Base-by-base conservation (phyloP, 2,113 vertebrate species). In the Anoplopoma fimbria region DNA sequence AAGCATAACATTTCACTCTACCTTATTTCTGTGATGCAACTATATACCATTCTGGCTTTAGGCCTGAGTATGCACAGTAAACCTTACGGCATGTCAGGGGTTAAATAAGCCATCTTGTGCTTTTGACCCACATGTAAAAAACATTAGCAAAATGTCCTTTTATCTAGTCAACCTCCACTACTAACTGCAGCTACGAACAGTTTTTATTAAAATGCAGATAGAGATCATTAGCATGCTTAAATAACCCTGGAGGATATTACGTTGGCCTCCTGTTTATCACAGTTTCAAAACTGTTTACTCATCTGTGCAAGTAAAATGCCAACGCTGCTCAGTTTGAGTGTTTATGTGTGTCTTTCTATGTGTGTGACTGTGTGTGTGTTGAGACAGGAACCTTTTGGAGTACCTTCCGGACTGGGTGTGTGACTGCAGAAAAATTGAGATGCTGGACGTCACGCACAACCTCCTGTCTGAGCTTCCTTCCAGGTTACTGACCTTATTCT, bases 351-450 rank as follows among this genome's bases (percentile, higher is more conserved):
- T 87, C 25, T 82, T 36, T 76, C 38, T 72, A 10, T 79, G 64
- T 81, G 62, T 72, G 38, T 69, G 64, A 60, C 65, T 76, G 55
- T 79, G 76, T 87, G 74, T 90, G 88, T 88, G 83, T 87, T 90
- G 86, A 91, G 84, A 92, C 91, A 99, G 98, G 95, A 99, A 99
- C 89, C 94, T 96, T 29, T 92, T 99, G 86, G 97, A 97, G 76
- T 96, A 95, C 84, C 84, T 99, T 67, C 97, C 97, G 23, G 97
- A 98, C 85, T 99, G 98, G 97, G 95, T 97, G 79, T 98, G 97
- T 92, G 98, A 98, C 93, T 96, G 97, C 92, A 97, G 96, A 89
- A 98, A 98, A 91, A 93, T 99, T 74, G 98, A 99, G 94, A 90
- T 97, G 94, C 84, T 99, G 93, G 97, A 99, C 57, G 57, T 98